Base-by-base conservation (phyloP, 2,888 invertebrate genomes). In the Agrypnus murinus region DNA sequence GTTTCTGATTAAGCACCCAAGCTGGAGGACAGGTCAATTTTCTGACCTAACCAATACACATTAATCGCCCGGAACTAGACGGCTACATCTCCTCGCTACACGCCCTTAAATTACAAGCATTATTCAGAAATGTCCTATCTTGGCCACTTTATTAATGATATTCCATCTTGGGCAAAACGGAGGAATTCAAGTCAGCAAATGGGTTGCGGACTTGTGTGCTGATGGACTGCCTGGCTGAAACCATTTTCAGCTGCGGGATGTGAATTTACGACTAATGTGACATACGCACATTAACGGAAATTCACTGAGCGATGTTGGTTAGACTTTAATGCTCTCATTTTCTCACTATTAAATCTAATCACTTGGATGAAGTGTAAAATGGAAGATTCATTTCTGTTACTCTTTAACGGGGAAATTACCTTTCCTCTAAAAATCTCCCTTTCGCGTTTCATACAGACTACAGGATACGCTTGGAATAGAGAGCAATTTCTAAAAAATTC, bases 41-140 rank as follows among this genome's bases (percentile, higher is more conserved):
- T 77, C 74, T 67, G 75, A 74, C 75, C 69, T 77, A 77, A 78
- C 79, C 77, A 74, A 76, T 77, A 73, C 74, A 75, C 79, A 79
- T 79, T 79, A 79, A 78, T 79, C 75, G 71, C 63, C 45, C 68
- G 67, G 75, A 78, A 79, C 72, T 77, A 77, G 76, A 77, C 75
- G 70, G 74, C 75, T 76, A 72, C 77, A 77, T 77, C 75, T 78
- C 72, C 77, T 69, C 53, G 69, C 63, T 74, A 70, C 75, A 72
- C 59, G 72, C 71, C 72, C 72, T 75, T 73, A 75, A 76, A 77
- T 75, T 75, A 74, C 78, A 58, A 68, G 67, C 73, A 79, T 78
- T 78, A 77, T 75, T 79, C 76, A 76, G 74, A 74, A 73, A 72
- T 71, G 69, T 69, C 72, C 72, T 71, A 72, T 73, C 71, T 71